Conservation (phyloP, 2,888 invertebrate species). For the Plagodis pulveraria region DNA sequence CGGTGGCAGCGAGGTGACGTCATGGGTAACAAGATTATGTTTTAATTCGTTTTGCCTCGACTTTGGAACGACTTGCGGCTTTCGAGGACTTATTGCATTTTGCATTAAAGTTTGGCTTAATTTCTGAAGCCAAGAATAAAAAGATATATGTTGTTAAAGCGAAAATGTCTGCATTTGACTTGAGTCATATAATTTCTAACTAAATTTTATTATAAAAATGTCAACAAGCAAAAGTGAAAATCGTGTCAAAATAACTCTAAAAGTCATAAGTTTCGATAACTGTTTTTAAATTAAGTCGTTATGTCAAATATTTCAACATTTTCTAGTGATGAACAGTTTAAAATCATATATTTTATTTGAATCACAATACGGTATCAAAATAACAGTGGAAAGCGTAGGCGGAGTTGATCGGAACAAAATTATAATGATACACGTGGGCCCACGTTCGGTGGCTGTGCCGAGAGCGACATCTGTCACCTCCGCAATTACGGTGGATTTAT, state of each 20-base stretch:
- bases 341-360: slow-evolving; percentile 38
- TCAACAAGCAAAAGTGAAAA: slow-evolving; percentile 24
- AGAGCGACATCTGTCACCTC: slow-evolving; percentile 65
- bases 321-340: slow-evolving; percentile 36
- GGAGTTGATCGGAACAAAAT: slow-evolving; percentile 53
- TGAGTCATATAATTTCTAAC: too few species aligned
- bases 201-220: slow-evolving; percentile 1
- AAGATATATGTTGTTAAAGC: too few species aligned
- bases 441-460: slow-evolving; percentile 61
- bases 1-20: slow-evolving; percentile 54
- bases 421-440: slow-evolving; percentile 55
- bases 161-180: too few species aligned
- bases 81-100: slow-evolving; percentile 21
- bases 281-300: slow-evolving; percentile 40
- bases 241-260: slow-evolving; percentile 7
- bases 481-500: slow-evolving; percentile 63
- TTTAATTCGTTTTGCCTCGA: slow-evolving; percentile 31
- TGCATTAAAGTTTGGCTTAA: slow-evolving; percentile 9
- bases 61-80: slow-evolving; percentile 14
- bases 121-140: too few species aligned
- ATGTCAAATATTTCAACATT: slow-evolving; percentile 33
- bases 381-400: slow-evolving; percentile 51
- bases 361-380: slow-evolving; percentile 42
- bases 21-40: slow-evolving; percentile 40
- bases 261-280: slow-evolving; percentile 22